phyloP scores from a whole-genome alignment of 2,113 vertebrate species.

The Setophaga petechia region DNA sequence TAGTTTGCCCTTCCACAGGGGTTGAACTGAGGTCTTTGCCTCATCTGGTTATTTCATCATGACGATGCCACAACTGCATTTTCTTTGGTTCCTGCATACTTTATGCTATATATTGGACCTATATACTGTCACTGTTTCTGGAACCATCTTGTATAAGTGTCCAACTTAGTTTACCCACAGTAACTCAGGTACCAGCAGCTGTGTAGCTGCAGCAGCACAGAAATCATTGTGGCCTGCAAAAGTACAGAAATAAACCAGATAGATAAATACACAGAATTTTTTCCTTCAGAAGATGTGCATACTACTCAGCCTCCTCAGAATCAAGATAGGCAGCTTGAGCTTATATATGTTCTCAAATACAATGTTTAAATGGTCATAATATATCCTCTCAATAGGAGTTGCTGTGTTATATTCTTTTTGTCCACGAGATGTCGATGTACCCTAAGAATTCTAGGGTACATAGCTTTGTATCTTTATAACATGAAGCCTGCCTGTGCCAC shows the following conservation, averaged over 20 bases:
- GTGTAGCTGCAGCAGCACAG: not conserved
- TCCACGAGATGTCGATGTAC: constrained; percentile 60
- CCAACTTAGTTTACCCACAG: not conserved
- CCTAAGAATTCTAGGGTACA: not conserved
- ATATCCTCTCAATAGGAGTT: not conserved
- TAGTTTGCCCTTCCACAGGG: not conserved
- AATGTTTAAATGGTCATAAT: fast-evolving
- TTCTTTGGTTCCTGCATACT: not conserved
- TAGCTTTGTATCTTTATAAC: fast-evolving
- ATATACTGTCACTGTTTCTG: not conserved
- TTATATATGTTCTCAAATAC: not conserved
- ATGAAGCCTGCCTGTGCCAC: not conserved
- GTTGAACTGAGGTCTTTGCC: not conserved
- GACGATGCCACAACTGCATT: not conserved
- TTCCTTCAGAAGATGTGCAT: not conserved
- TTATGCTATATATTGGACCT: not conserved
- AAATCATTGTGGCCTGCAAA: not conserved
- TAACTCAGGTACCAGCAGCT: not conserved
- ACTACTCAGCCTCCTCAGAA: not conserved
- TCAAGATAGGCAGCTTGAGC: not conserved
- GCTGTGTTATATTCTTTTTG: not conserved
- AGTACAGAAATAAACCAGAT: not conserved
- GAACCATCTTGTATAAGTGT: fast-evolving
- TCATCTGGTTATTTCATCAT: not conserved
- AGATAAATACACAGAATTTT: not conserved